Percentiles rank a stretch among this genome's conserved stretches.
phyloP scores from a whole-genome alignment of 2,888 invertebrate species.

The Selenia dentaria region DNA sequence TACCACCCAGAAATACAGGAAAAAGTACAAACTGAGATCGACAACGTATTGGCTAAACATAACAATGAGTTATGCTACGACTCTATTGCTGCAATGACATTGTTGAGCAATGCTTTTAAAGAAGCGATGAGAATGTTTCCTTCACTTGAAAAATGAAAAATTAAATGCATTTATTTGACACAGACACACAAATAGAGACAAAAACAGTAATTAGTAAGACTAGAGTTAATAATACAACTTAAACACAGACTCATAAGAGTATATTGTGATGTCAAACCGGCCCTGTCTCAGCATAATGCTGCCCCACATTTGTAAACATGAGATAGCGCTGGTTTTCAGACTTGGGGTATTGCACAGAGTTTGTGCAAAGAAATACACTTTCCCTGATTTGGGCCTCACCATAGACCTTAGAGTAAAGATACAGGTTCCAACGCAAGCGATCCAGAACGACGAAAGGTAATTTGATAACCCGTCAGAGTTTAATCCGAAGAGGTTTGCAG shows the following conservation, averaged over 20 bases:
- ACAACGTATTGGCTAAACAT: conserved; percentile 51
- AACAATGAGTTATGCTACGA: conserved; percentile 61
- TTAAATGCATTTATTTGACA: too few relatives aligned
- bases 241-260: too few relatives aligned
- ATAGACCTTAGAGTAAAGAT: conserved; percentile 62
- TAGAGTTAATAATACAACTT: too few relatives aligned
- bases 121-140: conserved; percentile 62
- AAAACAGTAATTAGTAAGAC: too few relatives aligned
- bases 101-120: conserved; percentile 54
- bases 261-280: too few relatives aligned
- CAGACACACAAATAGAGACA: too few relatives aligned
- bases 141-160: too few relatives aligned
- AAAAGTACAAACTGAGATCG: conserved; percentile 62
- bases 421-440: conserved; percentile 56
- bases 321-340: too few relatives aligned
- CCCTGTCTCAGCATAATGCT: too few relatives aligned
- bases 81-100: conserved; percentile 55
- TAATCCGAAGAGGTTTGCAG: conserved; percentile 52
- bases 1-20: conserved; percentile 61
- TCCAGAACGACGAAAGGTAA: conserved; percentile 61
- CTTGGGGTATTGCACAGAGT: conserved; percentile 52
- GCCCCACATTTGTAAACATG: too few relatives aligned
- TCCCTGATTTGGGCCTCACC: conserved; percentile 50
- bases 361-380: conserved; percentile 48
- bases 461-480: conserved; percentile 57